These are phyloP conservation scores for honey bee (Apis mellifera) DNA, from an alignment of 1,140 invertebrate species.

Conservation along the genomic window DNA sequence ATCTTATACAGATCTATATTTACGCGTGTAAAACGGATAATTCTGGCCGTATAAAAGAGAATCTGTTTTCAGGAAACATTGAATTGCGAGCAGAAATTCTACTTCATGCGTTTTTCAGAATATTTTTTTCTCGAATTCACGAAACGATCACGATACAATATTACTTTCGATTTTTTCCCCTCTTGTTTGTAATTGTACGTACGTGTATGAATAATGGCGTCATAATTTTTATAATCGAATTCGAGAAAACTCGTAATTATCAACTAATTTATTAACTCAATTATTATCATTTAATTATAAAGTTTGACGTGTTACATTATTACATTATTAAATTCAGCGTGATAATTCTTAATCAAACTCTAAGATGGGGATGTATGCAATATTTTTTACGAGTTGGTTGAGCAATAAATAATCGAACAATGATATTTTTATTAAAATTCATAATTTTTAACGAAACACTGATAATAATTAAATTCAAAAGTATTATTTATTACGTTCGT, in stretches of 20 bases:
- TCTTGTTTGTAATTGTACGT: no score
- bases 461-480: no score
- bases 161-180: no score
- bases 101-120: neutral
- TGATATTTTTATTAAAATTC: neutral
- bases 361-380: neutral
- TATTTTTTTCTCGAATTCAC: neutral
- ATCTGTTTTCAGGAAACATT: neutral
- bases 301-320: no score
- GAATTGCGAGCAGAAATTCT: neutral
- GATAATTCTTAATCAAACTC: neutral
- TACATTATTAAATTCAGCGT: no score
- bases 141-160: no score
- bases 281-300: no score
- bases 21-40: conserved; percentile 17
- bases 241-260: no score
- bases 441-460: neutral
- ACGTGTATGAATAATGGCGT: no score
- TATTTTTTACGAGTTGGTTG: neutral
- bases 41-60: neutral
- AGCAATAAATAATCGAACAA: neutral
- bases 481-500: no score
- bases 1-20: conserved; percentile 40
- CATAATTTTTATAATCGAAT: no score
- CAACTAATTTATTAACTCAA: no score